A percentile compares a stretch with the other conserved stretches of the same genome.
These are phyloP conservation scores for Capromys pilorides DNA, from an alignment of 2,797 vertebrate genomes.

Conservation along the genomic window DNA sequence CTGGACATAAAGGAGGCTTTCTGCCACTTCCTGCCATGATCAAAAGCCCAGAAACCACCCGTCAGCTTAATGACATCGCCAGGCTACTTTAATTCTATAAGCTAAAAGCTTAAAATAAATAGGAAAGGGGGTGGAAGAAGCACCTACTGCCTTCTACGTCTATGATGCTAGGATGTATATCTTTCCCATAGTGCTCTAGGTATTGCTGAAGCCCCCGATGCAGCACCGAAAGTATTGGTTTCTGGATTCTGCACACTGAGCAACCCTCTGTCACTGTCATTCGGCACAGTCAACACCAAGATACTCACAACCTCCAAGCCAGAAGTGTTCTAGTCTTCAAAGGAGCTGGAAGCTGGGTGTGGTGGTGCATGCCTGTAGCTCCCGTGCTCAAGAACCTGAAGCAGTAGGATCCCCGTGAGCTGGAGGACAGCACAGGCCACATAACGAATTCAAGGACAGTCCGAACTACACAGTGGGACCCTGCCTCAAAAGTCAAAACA, in stretches of 20 bases:
- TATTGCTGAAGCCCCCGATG: background rate
- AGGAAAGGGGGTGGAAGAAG: background rate
- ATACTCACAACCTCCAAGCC: background rate
- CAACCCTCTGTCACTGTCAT: background rate
- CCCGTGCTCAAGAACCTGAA: background rate
- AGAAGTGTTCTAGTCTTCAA: background rate
- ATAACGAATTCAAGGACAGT: background rate
- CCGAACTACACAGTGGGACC: background rate
- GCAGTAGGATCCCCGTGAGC: background rate
- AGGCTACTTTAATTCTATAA: background rate
- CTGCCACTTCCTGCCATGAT: background rate
- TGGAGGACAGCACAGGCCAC: background rate
- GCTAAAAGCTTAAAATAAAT: background rate
- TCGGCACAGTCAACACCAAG: background rate
- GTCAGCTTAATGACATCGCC: background rate
- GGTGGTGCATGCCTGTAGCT: background rate
- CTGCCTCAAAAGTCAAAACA: background rate
- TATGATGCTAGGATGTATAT: background rate
- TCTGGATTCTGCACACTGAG: background rate
- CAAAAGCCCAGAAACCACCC: background rate
- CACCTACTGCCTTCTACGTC: background rate
- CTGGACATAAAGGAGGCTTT: constrained; percentile 20
- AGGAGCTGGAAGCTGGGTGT: background rate
- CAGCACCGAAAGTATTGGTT: background rate
- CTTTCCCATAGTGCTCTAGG: background rate